Percentiles rank a stretch among this genome's conserved stretches.
Conservation (phyloP, 2,113 vertebrate genomes). For the Myotis davidii region DNA sequence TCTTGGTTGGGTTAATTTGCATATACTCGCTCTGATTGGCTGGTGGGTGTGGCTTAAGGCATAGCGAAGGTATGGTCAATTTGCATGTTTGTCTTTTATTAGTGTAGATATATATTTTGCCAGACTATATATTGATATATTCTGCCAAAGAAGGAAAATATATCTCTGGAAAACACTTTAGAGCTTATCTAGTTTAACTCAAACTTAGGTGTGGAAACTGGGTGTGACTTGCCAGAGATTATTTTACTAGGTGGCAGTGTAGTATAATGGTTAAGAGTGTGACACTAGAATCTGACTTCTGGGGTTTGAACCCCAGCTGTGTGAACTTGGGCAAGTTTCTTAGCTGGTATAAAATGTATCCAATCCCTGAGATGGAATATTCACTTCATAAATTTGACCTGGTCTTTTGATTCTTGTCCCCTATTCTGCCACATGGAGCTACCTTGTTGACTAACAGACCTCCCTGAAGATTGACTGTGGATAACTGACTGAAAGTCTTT, state of each 20-base stretch:
- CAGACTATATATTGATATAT: neutral
- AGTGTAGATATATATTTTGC: too few species aligned
- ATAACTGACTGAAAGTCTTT: neutral
- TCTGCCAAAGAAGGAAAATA: slow-evolving; percentile 5
- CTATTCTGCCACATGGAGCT: neutral
- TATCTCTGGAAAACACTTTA: neutral
- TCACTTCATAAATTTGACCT: neutral
- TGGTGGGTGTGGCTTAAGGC: too few species aligned
- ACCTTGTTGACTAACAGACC: neutral
- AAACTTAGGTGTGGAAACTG: neutral
- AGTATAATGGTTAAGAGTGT: neutral
- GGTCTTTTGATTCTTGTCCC: neutral
- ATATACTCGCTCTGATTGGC: too few species aligned
- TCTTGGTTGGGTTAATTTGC: too few species aligned
- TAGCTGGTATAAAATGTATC: neutral
- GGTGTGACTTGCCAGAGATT: neutral
- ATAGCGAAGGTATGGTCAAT: too few species aligned
- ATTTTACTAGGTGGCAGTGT: neutral
- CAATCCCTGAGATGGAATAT: neutral
- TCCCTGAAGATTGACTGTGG: neutral
- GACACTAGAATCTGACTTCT: neutral
- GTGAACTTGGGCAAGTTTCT: neutral
- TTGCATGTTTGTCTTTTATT: too few species aligned
- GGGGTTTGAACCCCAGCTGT: neutral
- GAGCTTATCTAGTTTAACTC: slow-evolving; percentile 1